These are phyloP conservation scores for Caenorhabditis zanzibari DNA, from an alignment of 2,888 invertebrate genomes.

Conservation along the genomic window DNA sequence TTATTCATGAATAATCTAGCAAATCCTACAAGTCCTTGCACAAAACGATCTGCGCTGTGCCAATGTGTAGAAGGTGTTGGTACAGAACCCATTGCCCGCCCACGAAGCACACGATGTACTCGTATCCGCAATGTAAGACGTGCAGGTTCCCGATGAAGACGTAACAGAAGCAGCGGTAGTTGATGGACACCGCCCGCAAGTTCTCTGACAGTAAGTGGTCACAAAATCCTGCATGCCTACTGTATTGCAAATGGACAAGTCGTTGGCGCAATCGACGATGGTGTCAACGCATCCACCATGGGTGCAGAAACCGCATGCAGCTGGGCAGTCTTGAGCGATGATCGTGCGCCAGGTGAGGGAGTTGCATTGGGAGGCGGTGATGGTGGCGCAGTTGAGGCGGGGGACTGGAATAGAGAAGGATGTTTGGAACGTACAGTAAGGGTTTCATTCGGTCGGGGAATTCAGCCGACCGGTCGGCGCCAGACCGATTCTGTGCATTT, in stretches of 20 bases:
- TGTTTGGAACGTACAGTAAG: too few relatives aligned
- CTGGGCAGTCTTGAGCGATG: constrained; percentile 66
- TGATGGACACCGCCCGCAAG: constrained; percentile 61
- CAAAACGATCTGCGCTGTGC: constrained; percentile 31
- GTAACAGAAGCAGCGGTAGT: constrained; percentile 20
- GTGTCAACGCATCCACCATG: constrained; percentile 69
- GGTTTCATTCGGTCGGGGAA: too few relatives aligned
- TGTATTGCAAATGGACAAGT: constrained; percentile 61
- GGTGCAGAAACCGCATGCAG: constrained; percentile 65
- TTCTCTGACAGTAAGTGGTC: constrained; percentile 69
- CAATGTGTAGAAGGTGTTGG: constrained; percentile 41
- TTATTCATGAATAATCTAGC: constrained; percentile 25
- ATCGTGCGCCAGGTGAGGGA: constrained; percentile 61
- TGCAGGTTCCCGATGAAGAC: constrained; percentile 23
- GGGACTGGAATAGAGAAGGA: constrained; percentile 19
- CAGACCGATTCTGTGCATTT: too few relatives aligned
- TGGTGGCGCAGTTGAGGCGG: constrained; percentile 50
- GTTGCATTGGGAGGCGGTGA: constrained; percentile 55
- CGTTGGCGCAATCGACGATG: constrained; percentile 64
- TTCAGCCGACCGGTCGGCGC: too few relatives aligned
- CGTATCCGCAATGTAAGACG: constrained; percentile 7
- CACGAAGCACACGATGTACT: constrained; percentile 22
- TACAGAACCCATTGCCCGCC: constrained; percentile 54
- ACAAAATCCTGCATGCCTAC: constrained; percentile 60
- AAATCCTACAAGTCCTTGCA: constrained; percentile 34